phyloP scores from a whole-genome alignment of 1,140 invertebrate genomes.

The Galleria mellonella region DNA sequence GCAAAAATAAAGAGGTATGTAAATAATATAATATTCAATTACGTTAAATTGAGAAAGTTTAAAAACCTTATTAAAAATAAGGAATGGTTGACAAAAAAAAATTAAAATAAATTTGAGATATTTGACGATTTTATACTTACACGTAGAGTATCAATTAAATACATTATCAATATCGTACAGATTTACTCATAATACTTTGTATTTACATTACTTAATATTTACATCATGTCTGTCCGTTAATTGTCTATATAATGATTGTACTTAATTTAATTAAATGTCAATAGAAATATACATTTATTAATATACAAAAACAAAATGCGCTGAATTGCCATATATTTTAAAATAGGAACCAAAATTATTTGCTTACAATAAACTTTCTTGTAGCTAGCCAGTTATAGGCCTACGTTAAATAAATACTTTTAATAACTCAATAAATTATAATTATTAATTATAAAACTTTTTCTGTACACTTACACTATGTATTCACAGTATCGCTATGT shows the following conservation, averaged over 20 bases:
- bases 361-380: conserved; percentile 5
- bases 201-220: conserved; percentile 6
- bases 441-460: conserved; percentile 29
- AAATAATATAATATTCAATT: too few relatives aligned
- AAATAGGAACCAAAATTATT: conserved; percentile 72
- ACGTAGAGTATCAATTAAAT: too few relatives aligned
- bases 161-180: too few relatives aligned
- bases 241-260: conserved; percentile 13
- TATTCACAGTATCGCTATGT: conserved; percentile 31
- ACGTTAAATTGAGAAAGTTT: too few relatives aligned
- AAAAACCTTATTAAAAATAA: too few relatives aligned
- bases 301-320: conserved; percentile 43
- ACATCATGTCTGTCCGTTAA: conserved; percentile 3
- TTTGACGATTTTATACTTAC: too few relatives aligned
- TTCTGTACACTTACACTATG: conserved; percentile 48
- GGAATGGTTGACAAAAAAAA: too few relatives aligned
- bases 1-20: too few relatives aligned
- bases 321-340: conserved; percentile 47
- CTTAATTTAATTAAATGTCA: conserved; percentile 30
- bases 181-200: neutral
- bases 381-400: neutral
- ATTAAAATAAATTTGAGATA: too few relatives aligned
- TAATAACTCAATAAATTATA: conserved; percentile 45
- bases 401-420: conserved; percentile 61
- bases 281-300: conserved; percentile 22